Evolutionary conservation across 2,888 invertebrate genomes (phyloP).

Genomic region (Leptopterna dolabrata): DNA sequence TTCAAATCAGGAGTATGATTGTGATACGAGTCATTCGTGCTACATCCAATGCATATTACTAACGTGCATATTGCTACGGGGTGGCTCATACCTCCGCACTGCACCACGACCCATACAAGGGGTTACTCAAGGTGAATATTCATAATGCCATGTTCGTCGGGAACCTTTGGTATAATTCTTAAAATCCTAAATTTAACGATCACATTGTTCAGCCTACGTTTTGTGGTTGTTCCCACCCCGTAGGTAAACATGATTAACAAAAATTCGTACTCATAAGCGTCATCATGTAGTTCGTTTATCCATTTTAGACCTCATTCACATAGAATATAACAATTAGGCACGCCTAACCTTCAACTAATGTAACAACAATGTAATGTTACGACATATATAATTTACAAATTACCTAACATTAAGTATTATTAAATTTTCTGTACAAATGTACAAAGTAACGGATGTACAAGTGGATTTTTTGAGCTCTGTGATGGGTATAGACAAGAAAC

Average conservation of each 20-base stretch:
- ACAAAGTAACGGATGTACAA: neutral
- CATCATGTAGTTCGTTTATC: neutral
- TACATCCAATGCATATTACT: neutral
- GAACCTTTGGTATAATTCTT: neutral
- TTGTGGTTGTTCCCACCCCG: neutral
- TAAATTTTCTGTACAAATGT: neutral
- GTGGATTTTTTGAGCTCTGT: too few species aligned
- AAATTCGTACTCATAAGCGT: neutral
- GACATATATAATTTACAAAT: neutral
- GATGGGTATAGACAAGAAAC: too few species aligned
- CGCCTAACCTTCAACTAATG: neutral
- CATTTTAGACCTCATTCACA: neutral
- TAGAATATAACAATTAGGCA: neutral
- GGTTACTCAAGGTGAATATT: neutral
- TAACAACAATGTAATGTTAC: neutral
- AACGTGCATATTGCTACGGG: slow-evolving; percentile 18
- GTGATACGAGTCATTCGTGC: neutral
- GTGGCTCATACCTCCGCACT: slow-evolving; percentile 39
- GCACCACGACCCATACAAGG: slow-evolving; percentile 18
- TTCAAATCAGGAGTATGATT: too few species aligned
- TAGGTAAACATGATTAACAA: neutral
- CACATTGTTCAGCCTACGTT: neutral
- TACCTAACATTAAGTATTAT: neutral
- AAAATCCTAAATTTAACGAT: neutral
- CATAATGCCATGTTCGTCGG: neutral